Conservation (phyloP, 2,888 invertebrate species). For the Argyresthia albistria region DNA sequence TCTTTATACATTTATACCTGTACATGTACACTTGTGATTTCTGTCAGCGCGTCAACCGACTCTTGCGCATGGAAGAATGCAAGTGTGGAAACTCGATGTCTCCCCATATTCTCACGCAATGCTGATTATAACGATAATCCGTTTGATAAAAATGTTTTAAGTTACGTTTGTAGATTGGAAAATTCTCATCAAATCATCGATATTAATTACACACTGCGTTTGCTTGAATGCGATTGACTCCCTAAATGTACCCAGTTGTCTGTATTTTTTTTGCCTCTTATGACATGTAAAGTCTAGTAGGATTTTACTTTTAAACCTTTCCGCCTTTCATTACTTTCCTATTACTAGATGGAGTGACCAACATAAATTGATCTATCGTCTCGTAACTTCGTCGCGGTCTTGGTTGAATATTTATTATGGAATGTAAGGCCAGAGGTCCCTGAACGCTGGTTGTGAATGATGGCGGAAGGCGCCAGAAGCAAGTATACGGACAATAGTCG, state of each 20-base stretch:
- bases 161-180: neutral
- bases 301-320: too few relatives aligned
- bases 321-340: constrained; percentile 63
- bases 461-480: constrained; percentile 51
- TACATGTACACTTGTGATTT: too few relatives aligned
- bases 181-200: neutral
- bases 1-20: too few relatives aligned
- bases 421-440: constrained; percentile 37
- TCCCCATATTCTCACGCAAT: constrained; percentile 1
- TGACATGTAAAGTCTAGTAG: too few relatives aligned
- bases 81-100: neutral
- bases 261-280: too few relatives aligned
- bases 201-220: too few relatives aligned
- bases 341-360: neutral
- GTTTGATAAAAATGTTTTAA: neutral
- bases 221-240: too few relatives aligned
- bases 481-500: constrained; percentile 58
- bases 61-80: neutral
- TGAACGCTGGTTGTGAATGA: constrained; percentile 31
- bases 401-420: constrained; percentile 3
- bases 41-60: too few relatives aligned
- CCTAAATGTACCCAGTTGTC: too few relatives aligned
- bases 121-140: neutral
- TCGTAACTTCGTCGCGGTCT: neutral
- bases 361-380: neutral